phyloP scores from a whole-genome alignment of 30 jellyfish, hydroid and myxozoan species.

The Cassiopea xamachana region DNA sequence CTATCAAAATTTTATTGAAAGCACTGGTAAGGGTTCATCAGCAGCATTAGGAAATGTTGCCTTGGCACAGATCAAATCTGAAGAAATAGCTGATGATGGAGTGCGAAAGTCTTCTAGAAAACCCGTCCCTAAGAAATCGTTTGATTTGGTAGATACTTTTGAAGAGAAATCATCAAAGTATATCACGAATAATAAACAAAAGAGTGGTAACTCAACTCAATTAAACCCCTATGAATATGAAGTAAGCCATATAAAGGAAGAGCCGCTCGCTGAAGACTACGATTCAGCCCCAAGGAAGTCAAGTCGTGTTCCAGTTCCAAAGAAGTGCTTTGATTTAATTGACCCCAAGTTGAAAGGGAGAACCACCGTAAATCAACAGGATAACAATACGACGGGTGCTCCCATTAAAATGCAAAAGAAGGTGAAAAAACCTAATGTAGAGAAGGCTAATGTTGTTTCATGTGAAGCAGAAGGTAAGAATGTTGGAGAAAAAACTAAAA shows the following conservation, averaged over 20 bases:
- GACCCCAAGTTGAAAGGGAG: constrained; percentile 21
- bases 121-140: constrained; percentile 69
- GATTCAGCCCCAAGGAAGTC: constrained; percentile 68
- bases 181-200: not conserved
- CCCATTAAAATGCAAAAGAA: constrained; percentile 1
- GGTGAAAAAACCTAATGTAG: not conserved
- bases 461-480: not conserved
- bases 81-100: constrained; percentile 52
- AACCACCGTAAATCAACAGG: not conserved
- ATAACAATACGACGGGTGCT: not conserved
- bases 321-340: constrained; percentile 40
- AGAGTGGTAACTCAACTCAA: not conserved
- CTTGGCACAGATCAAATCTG: not conserved
- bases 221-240: not conserved
- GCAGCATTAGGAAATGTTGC: not conserved
- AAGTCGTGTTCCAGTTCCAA: constrained; percentile 60
- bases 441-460: not conserved
- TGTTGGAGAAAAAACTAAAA: not conserved
- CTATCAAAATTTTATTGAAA: constrained; percentile 77
- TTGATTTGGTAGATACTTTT: constrained; percentile 59
- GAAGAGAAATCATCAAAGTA: constrained; percentile 13
- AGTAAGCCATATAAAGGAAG: constrained; percentile 5
- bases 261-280: constrained; percentile 30
- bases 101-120: constrained; percentile 87
- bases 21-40: constrained; percentile 10